phyloP scores from a whole-genome alignment of 1,140 invertebrate genomes.

The Bombyx mandarina region DNA sequence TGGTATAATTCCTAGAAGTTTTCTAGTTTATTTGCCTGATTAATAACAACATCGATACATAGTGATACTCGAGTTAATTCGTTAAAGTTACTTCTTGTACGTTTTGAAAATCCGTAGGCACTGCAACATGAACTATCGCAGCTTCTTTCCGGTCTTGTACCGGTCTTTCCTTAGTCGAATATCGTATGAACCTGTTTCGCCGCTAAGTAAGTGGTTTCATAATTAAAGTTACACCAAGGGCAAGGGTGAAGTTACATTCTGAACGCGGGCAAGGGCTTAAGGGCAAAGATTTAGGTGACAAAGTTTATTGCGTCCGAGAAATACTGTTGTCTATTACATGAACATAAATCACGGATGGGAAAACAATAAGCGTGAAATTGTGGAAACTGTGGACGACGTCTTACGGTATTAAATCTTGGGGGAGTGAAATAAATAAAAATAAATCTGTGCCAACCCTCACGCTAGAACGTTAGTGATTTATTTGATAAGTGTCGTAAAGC shows the following conservation, averaged over 20 bases:
- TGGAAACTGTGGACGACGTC: conserved; percentile 65
- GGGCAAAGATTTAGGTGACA: conserved; percentile 65
- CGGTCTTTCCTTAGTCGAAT: too few relatives aligned
- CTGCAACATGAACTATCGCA: too few relatives aligned
- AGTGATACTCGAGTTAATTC: too few relatives aligned
- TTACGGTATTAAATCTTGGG: conserved; percentile 64
- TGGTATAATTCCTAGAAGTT: too few relatives aligned
- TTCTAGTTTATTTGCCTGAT: too few relatives aligned
- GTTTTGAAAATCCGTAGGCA: too few relatives aligned
- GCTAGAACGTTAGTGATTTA: conserved; percentile 53
- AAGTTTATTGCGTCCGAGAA: conserved; percentile 63
- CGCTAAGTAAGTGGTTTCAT: too few relatives aligned
- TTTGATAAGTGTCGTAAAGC: conserved; percentile 18
- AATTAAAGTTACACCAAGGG: conserved; percentile 2
- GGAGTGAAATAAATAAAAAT: conserved; percentile 69
- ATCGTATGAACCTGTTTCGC: too few relatives aligned
- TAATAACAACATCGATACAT: too few relatives aligned
- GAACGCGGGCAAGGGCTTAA: conserved; percentile 50
- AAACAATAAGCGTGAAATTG: conserved; percentile 72
- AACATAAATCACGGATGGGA: conserved; percentile 69
- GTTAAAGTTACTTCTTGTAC: too few relatives aligned
- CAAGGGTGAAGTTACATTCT: conserved; percentile 17
- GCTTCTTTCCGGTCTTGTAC: too few relatives aligned
- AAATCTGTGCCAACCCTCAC: conserved; percentile 54
- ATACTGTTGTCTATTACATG: conserved; percentile 62